Evolutionary conservation across 2,113 vertebrate genomes (phyloP).

Genomic region (Pedetes capensis): DNA sequence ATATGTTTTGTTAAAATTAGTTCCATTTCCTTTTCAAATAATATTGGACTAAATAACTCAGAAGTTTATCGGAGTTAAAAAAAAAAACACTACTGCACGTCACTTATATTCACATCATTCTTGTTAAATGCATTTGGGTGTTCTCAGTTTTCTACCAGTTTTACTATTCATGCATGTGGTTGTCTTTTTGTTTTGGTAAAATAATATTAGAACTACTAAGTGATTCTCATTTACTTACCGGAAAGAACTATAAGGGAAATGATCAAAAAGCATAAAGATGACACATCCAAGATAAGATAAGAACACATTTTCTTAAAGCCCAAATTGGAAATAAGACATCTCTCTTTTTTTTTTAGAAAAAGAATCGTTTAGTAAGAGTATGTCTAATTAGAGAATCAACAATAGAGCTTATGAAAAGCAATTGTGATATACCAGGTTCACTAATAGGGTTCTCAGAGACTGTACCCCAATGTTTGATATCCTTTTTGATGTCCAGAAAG

Average conservation of each 20-base stretch:
- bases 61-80: slow-evolving; percentile 42
- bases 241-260: slow-evolving; percentile 54
- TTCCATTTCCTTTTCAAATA: slow-evolving; percentile 63
- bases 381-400: slow-evolving; percentile 15
- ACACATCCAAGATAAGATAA: slow-evolving; percentile 3
- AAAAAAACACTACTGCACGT: background rate
- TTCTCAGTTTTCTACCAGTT: slow-evolving; percentile 44
- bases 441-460: background rate
- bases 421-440: background rate
- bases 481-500: background rate
- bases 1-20: slow-evolving; percentile 74
- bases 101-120: slow-evolving; percentile 49
- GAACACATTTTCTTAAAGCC: slow-evolving; percentile 26
- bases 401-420: background rate
- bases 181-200: slow-evolving; percentile 38
- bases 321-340: slow-evolving; percentile 37
- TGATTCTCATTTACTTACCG: slow-evolving; percentile 60
- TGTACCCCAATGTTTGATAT: background rate
- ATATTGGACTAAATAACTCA: slow-evolving; percentile 57
- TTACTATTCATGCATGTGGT: slow-evolving; percentile 34
- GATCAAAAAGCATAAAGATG: slow-evolving; percentile 37
- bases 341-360: background rate
- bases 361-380: background rate
- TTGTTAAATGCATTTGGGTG: slow-evolving; percentile 26
- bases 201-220: slow-evolving; percentile 45